Conservation (phyloP, 2,113 vertebrate genomes). For the Tachuris rubrigastra region DNA sequence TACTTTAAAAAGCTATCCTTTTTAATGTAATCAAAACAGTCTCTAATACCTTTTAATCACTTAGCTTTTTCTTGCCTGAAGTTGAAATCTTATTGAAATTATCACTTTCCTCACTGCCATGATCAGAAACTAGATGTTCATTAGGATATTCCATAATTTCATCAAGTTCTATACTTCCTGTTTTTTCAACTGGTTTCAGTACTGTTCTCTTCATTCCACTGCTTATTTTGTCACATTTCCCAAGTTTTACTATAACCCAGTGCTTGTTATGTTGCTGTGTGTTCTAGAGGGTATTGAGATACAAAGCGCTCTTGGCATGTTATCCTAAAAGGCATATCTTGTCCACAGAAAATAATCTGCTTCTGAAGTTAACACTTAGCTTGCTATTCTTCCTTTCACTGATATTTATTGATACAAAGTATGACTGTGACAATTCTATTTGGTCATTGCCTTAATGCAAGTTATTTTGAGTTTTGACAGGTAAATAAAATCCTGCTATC, state of each 20-base stretch:
- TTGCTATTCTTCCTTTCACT: neutral
- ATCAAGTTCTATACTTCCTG: neutral
- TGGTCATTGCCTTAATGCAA: neutral
- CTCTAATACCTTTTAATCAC: neutral
- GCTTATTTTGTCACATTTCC: slow-evolving; percentile 49
- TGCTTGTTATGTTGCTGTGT: neutral
- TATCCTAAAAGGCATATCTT: neutral
- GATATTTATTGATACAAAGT: neutral
- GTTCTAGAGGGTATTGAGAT: neutral
- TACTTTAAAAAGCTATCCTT: neutral
- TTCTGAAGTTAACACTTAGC: neutral
- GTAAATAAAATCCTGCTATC: neutral
- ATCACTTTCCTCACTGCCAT: neutral
- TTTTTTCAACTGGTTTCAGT: slow-evolving; percentile 9
- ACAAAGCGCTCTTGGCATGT: neutral
- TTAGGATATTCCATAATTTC: neutral
- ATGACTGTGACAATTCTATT: neutral
- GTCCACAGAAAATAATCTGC: neutral
- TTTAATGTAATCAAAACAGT: neutral
- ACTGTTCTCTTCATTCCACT: neutral
- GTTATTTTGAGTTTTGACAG: neutral
- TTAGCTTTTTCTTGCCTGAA: neutral
- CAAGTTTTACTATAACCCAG: neutral
- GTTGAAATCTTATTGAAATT: neutral
- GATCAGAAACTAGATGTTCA: neutral